Conservation (phyloP, 2,113 vertebrate species). For the Bubo blakistoni region DNA sequence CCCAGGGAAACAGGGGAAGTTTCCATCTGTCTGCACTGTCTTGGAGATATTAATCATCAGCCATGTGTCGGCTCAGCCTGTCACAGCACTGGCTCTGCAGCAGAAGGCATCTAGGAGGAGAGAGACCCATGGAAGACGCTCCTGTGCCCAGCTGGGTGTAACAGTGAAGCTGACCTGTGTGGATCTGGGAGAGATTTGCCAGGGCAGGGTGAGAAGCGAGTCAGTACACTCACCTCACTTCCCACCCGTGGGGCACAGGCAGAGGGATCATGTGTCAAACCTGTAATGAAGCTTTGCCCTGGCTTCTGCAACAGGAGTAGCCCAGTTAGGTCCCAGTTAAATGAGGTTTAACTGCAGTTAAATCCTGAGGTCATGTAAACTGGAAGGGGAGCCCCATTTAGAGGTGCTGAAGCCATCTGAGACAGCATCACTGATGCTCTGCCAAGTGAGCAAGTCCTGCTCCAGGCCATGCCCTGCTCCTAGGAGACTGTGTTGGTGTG, state of each 20-base stretch:
- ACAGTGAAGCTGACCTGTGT: neutral
- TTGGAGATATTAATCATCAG: neutral
- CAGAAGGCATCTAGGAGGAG: neutral
- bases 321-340: neutral
- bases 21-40: neutral
- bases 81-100: neutral
- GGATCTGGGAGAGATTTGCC: neutral
- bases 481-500: neutral
- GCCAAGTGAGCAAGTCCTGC: accelerated
- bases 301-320: neutral
- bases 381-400: neutral
- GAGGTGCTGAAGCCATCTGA: neutral
- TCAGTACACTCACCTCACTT: neutral
- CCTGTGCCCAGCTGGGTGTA: neutral
- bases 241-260: neutral
- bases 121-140: neutral
- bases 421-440: neutral
- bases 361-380: neutral
- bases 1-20: neutral
- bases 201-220: neutral
- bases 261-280: neutral
- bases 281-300: neutral
- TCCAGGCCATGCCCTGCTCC: neutral
- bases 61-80: neutral
- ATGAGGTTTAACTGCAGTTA: neutral